Evolutionary conservation across 2,113 vertebrate species (phyloP).

Genomic region (Crotalus horridus): DNA sequence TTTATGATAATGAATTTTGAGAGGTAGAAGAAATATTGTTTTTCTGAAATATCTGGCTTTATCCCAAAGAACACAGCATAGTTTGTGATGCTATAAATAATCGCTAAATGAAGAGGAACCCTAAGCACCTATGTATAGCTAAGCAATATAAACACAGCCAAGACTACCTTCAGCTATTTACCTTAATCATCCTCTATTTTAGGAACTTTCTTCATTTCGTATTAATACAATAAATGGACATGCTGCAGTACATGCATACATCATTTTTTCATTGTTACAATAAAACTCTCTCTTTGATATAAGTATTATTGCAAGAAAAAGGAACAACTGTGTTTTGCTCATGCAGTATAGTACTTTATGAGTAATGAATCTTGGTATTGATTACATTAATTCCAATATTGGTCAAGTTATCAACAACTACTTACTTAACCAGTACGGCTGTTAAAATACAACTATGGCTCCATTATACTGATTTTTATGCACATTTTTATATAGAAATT

Average conservation of each 20-base stretch:
- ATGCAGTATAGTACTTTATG: neutral
- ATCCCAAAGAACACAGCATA: neutral
- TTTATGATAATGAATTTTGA: neutral
- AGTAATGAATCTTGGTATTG: neutral
- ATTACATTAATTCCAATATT: too few relatives aligned
- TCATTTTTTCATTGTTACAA: neutral
- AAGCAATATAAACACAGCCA: neutral
- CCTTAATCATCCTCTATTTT: too few relatives aligned
- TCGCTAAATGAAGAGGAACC: neutral
- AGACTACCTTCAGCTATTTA: neutral
- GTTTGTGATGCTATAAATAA: neutral
- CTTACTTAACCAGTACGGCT: too few relatives aligned
- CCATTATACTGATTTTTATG: too few relatives aligned
- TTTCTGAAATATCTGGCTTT: neutral
- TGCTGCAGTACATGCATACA: neutral
- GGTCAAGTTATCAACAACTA: too few relatives aligned
- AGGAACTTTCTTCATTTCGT: too few relatives aligned
- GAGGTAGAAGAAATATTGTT: neutral
- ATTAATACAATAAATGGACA: too few relatives aligned
- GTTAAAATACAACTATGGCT: too few relatives aligned
- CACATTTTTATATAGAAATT: too few relatives aligned
- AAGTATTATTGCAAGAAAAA: neutral
- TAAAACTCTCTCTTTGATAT: neutral
- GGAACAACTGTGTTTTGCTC: neutral
- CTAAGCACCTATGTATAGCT: neutral